Evolutionary conservation across 1,140 invertebrate genomes (phyloP), one percentile per base, ranked within the genome.

Genomic region (Chionoecetes opilio): DNA sequence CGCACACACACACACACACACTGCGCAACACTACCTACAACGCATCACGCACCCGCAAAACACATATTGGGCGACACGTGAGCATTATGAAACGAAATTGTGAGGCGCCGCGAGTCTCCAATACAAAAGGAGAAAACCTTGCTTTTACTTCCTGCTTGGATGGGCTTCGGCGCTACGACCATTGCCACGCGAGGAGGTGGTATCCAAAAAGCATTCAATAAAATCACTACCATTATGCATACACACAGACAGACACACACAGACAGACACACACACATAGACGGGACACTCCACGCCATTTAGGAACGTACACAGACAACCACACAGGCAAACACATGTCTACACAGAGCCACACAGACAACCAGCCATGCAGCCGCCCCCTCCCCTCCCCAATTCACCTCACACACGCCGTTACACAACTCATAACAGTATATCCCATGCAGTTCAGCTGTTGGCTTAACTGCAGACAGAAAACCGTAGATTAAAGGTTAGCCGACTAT

Each of bases 401-500:
- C 63, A 46, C 41, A 75, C 63, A 75, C 63, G n/a, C 63, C 63
- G 5, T 75, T 75, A 75, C 63, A 75, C 9, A n/a, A 26, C 21
- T 75, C 26, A 75, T 75, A 75, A 75, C 63, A n/a, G 11, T 75
- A 75, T 75, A 75, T 75, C n/a, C 0, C 63, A n/a, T 75, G 63
- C 11, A 75, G 21, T 75, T 75, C 63, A 75, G n/a, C 63, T n/a
- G 63, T 5, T 2, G 63, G 63, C 63, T 75, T 75, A 75, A 75
- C 63, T 75, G 63, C 11, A 75, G 63, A n/a, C 63, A 75, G 63
- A 75, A 75, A 75, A 75, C 63, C 63, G 63, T 75, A 75, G 63
- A 75, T 75, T 75, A 75, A 75, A 75, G 63, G 63, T 75, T 75
- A 75, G 63, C 21, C 63, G 63, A n/a, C 11, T 75, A 75, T 75